Percentiles rank a stretch among this genome's conserved stretches.
These are phyloP conservation scores for Leguminivora glycinivorella DNA, from an alignment of 1,140 invertebrate genomes.

Conservation along the genomic window DNA sequence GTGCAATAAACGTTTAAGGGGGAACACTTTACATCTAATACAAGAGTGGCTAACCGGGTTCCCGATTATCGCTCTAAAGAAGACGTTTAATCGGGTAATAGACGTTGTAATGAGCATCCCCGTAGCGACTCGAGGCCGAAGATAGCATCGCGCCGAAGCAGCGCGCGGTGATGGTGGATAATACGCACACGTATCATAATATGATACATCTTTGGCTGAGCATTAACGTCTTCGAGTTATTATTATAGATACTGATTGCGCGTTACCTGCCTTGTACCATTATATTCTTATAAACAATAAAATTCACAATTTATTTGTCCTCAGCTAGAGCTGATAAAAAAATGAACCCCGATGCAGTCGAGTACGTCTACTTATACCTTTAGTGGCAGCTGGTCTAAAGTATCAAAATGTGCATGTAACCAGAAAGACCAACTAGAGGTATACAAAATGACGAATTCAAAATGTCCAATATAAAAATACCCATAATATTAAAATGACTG, in stretches of 20 bases:
- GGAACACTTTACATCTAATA: neutral
- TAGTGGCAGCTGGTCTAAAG: too few species aligned
- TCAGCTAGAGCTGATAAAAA: too few species aligned
- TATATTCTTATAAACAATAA: too few species aligned
- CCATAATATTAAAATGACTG: too few species aligned
- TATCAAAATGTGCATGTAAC: too few species aligned
- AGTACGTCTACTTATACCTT: too few species aligned
- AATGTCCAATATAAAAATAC: too few species aligned
- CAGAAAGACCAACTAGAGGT: too few species aligned
- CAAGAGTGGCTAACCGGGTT: neutral
- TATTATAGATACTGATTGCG: neutral
- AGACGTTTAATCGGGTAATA: slow-evolving; percentile 14
- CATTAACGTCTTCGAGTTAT: neutral
- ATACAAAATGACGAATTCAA: too few species aligned
- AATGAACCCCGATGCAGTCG: too few species aligned
- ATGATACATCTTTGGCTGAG: neutral
- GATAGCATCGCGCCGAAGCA: neutral
- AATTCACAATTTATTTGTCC: too few species aligned
- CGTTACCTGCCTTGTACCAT: too few species aligned
- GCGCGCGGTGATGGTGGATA: neutral
- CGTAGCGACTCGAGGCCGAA: neutral
- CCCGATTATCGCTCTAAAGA: neutral
- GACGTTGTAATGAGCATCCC: slow-evolving; percentile 6
- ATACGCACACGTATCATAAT: neutral
- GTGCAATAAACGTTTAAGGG: neutral